Evolutionary conservation across 2,113 vertebrate species (phyloP), one percentile per base, ranked within the genome.

Genomic region (Cheirogaleus medius): DNA sequence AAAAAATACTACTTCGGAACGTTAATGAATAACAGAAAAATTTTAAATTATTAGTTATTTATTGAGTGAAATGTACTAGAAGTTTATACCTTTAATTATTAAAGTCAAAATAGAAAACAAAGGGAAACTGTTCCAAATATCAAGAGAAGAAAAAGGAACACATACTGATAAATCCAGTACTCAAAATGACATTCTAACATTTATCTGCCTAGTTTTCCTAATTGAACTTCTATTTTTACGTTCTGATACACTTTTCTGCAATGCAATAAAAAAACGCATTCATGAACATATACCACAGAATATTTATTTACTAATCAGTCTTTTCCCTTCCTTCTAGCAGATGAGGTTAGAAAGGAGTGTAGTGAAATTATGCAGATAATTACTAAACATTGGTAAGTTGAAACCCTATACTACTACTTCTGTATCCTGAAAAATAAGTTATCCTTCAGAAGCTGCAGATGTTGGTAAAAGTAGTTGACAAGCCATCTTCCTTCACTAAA

Each of bases 101-200:
- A 86, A 93, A 94, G 84, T 92, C 14, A 92, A 94, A 82, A 92
- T 68, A 15, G 12, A 95, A 98, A 94, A 95, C 86, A 82, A 91
- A 82, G 37, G 20, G 10, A 95, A 90, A 87, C 1, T 76, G 47
- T 80, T 95, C 82, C 71, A 89, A 94, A 86, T 90, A 73, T 68
- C 32, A 34, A 37, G 44, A 92, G 13, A 69, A 81, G 66, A 84
- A 90, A 86, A 95, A 42, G 34, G n/a, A 78, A 83, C 11, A 58
- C 27, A 94, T 18, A 90, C 1, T 15, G 34, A 80, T 77, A 96
- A 95, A 90, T 54, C 32, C 29, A 87, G 68, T 44, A 81, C 32
- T 87, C 37, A 97, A 83, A 91, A 96, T 71, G 21, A 82, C 68
- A 96, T 77, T 58, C 29, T 91, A 96, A 18, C 44, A 78, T 95